A percentile compares a stretch with the other conserved stretches of the same genome.
phyloP scores from a whole-genome alignment of 2,888 invertebrate genomes.

The Galerucella pusilla region DNA sequence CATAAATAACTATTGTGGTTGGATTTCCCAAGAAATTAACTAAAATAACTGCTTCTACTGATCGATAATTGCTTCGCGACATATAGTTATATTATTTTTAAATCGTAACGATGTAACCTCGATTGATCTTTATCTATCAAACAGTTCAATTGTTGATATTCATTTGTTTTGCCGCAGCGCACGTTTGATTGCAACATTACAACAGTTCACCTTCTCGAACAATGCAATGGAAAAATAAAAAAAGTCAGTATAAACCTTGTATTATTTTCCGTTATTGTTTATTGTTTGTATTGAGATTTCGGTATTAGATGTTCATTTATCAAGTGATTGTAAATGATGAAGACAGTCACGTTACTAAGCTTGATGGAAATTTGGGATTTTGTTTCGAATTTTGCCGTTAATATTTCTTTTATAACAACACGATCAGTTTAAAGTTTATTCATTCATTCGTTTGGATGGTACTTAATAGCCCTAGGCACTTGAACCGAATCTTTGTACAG shows the following conservation, averaged over 20 bases:
- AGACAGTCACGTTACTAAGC: background rate
- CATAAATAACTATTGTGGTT: no score
- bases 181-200: constrained; percentile 37
- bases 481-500: no score
- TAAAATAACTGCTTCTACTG: constrained; percentile 2
- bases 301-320: background rate
- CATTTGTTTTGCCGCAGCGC: constrained; percentile 38
- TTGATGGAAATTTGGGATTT: constrained; percentile 11
- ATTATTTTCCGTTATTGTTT: constrained; percentile 1
- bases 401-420: no score
- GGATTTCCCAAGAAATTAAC: background rate
- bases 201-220: constrained; percentile 11
- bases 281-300: background rate
- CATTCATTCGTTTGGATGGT: no score
- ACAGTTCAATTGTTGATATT: constrained; percentile 40
- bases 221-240: constrained; percentile 4
- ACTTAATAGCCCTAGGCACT: no score
- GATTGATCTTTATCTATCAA: constrained; percentile 37
- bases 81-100: constrained; percentile 2
- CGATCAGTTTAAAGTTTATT: no score
- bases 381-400: background rate
- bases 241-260: background rate
- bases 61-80: constrained; percentile 2
- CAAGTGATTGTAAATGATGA: background rate
- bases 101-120: constrained; percentile 29